Evolutionary conservation across 1,140 invertebrate genomes (phyloP), one percentile per base, ranked within the genome.

Genomic region (Adelges cooleyi): DNA sequence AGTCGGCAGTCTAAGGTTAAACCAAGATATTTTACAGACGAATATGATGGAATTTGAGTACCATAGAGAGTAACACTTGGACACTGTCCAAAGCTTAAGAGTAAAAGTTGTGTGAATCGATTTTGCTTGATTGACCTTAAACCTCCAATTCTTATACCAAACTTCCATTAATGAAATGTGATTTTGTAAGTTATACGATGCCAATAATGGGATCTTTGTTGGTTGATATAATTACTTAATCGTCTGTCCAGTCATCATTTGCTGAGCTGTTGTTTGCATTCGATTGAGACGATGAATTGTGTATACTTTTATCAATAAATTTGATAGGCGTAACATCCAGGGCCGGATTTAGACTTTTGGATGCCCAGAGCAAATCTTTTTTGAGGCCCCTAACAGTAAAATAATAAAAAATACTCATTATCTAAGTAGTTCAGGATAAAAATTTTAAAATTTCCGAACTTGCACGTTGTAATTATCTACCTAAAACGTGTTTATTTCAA

Each of bases 41-140:
- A 23, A 25, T 18, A 42, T 2, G 9, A 5, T 2, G 18, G 33
- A 42, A 56, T 59, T 17, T 17, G 23, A 6, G 13, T 10, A 9
- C 22, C 18, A 56, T 42, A 23, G 3, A 56, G 33, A 9, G 36
- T 38, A 6, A 56, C 18, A 15, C 3, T 13, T 8, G 38, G n/a
- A 18, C 22, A 11, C 17, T 53, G 42, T 40, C 67, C 36, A 67
- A n/a, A 53, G 71, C 46, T 67, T 70, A 3, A 71, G 68, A n/a
- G 70, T 69, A 52, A 71, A 72, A 0, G 69, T 72, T 17, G 72
- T 67, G 18, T 73, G 69, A 5, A 68, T 65, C 4, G 70, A 72
- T 69, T 72, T 72, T 18, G 29, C 51, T 49, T 67, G 23, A 59
- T 70, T 72, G 13, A 68, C 68, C 65, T 72, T 72, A 27, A 70